Evolutionary conservation across 2,888 invertebrate genomes (phyloP).

Genomic region (Neuroscelio doddi): DNA sequence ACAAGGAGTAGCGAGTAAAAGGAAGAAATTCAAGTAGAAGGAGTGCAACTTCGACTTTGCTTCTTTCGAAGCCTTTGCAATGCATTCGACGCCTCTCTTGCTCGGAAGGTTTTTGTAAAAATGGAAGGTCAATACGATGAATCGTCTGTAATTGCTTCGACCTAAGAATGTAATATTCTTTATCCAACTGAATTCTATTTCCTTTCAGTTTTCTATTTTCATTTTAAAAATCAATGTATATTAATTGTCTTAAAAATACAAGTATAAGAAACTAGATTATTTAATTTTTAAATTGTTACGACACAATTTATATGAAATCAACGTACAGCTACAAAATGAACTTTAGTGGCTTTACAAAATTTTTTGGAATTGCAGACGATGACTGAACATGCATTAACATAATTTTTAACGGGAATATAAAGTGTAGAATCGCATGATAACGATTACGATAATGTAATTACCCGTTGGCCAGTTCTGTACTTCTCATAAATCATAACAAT

Average conservation of each 20-base stretch:
- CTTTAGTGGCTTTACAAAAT: too few species aligned
- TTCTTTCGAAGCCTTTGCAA: constrained; percentile 8
- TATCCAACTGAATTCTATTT: constrained; percentile 43
- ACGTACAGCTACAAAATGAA: too few species aligned
- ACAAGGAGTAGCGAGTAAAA: constrained; percentile 7
- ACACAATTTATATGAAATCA: too few species aligned
- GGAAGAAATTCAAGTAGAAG: constrained; percentile 25
- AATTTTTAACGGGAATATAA: not conserved
- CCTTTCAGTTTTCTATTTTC: too few species aligned
- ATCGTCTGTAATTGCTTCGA: constrained; percentile 61
- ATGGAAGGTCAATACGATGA: constrained; percentile 48
- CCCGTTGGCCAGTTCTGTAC: constrained; percentile 26
- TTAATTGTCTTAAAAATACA: too few species aligned
- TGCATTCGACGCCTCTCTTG: constrained; percentile 26
- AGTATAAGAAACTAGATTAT: too few species aligned
- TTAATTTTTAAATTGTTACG: too few species aligned
- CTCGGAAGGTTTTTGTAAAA: constrained; percentile 34
- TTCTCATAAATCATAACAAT: constrained; percentile 46
- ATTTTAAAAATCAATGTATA: too few species aligned
- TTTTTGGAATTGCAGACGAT: too few species aligned
- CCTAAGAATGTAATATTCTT: constrained; percentile 63
- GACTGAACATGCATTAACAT: too few species aligned
- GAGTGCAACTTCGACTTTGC: constrained; percentile 27
- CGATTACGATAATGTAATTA: constrained; percentile 36
- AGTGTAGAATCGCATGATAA: constrained; percentile 8